These are phyloP conservation scores for Caloenas nicobarica DNA, from an alignment of 2,113 vertebrate genomes.

Conservation along the genomic window DNA sequence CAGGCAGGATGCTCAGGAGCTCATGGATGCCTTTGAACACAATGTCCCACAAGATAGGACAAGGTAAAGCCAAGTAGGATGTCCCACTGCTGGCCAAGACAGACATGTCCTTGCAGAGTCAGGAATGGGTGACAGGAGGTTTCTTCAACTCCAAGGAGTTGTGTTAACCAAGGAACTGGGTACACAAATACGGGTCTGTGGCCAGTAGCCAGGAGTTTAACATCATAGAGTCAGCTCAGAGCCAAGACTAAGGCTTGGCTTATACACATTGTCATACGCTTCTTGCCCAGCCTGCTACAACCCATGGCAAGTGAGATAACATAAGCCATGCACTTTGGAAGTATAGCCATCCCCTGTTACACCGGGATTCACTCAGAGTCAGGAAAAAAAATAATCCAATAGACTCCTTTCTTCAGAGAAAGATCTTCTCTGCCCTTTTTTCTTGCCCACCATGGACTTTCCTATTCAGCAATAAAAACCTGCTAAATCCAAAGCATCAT, in stretches of 20 bases:
- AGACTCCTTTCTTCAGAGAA: background rate
- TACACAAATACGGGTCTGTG: background rate
- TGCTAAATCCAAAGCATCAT: background rate
- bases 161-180: background rate
- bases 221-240: background rate
- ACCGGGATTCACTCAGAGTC: background rate
- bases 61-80: background rate
- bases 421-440: background rate
- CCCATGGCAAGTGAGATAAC: background rate
- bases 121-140: background rate
- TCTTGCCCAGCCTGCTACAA: background rate
- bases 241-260: background rate
- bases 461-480: background rate
- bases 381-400: background rate
- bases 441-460: background rate
- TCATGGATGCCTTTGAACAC: background rate
- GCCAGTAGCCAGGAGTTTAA: background rate
- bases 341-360: background rate
- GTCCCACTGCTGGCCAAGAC: background rate
- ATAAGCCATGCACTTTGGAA: background rate
- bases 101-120: background rate
- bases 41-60: background rate
- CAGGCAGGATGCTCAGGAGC: background rate
- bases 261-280: fast-evolving
- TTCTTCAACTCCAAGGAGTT: background rate